Evolutionary conservation across 2,888 invertebrate genomes (phyloP).

Genomic region (Chymomyza caudatula): DNA sequence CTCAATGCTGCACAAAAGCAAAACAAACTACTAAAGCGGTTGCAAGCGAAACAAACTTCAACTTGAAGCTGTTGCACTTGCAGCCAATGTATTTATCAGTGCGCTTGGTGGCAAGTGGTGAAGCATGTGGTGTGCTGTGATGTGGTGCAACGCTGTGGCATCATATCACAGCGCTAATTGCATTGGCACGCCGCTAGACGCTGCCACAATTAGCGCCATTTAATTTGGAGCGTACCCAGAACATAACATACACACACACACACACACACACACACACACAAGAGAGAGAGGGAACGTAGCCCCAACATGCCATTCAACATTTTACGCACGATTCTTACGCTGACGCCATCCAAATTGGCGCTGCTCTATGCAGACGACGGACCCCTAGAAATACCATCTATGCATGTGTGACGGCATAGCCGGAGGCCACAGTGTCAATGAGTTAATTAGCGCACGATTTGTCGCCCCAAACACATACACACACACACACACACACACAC

Average conservation of each 20-base stretch:
- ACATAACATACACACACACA: neutral
- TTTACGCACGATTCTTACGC: conserved; percentile 68
- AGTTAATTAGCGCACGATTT: conserved; percentile 70
- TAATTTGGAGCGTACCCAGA: conserved; percentile 65
- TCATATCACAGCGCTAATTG: conserved; percentile 54
- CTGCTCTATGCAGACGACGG: conserved; percentile 2
- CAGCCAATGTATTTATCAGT: neutral
- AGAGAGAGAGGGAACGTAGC: neutral
- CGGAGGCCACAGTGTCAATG: conserved; percentile 66
- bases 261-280: neutral
- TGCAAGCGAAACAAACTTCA: conserved; percentile 57
- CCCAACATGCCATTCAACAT: conserved; percentile 36
- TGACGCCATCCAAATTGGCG: conserved; percentile 59
- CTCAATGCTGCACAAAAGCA: conserved; percentile 36
- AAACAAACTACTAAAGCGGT: conserved; percentile 41
- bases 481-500: conserved; percentile 6
- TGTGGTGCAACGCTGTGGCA: neutral
- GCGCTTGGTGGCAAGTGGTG: neutral
- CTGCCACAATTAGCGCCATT: conserved; percentile 70
- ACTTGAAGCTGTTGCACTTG: conserved; percentile 59
- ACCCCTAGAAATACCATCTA: neutral
- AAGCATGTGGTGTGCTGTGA: neutral
- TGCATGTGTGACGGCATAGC: conserved; percentile 1
- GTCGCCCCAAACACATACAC: conserved; percentile 35
- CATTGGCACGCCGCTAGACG: conserved; percentile 55